Conservation (phyloP, 2,888 invertebrate species). For the Trachelus tabidus region DNA sequence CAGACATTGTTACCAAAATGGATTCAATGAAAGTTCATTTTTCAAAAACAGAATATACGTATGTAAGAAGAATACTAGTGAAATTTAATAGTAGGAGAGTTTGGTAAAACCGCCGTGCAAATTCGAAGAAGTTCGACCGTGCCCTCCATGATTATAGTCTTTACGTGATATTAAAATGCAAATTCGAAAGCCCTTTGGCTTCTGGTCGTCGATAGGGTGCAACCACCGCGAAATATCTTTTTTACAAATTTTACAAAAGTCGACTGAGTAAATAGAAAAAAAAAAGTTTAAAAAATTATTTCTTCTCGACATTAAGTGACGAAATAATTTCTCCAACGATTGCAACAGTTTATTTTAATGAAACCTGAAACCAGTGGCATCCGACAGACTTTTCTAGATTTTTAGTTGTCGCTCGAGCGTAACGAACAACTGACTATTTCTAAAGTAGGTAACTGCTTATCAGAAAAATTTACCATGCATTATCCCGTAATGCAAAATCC, state of each 20-base stretch:
- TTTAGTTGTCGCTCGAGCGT: not conserved
- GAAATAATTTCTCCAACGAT: not conserved
- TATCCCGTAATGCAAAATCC: not conserved
- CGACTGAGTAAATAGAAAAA: not conserved
- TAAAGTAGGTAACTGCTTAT: not conserved
- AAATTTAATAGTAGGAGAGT: not conserved
- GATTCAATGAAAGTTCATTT: not conserved
- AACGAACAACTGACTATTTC: not conserved
- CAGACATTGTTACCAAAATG: not conserved
- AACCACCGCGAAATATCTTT: not conserved
- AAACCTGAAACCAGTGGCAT: not conserved
- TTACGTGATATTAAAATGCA: slow-evolving; percentile 18
- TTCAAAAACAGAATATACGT: not conserved
- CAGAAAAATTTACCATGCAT: not conserved
- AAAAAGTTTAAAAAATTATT: not conserved
- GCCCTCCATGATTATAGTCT: not conserved
- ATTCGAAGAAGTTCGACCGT: not conserved
- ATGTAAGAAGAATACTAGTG: not conserved
- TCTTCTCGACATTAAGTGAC: not conserved
- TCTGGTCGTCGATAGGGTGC: not conserved
- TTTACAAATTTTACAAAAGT: not conserved
- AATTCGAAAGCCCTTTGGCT: slow-evolving; percentile 7
- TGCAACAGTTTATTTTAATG: not conserved
- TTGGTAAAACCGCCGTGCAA: not conserved
- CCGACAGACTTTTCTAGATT: not conserved